These are phyloP conservation scores for Aphrocallistes beatrix DNA, from an alignment of 37 sponge, comb jelly and placozoan species.

Conservation along the genomic window DNA sequence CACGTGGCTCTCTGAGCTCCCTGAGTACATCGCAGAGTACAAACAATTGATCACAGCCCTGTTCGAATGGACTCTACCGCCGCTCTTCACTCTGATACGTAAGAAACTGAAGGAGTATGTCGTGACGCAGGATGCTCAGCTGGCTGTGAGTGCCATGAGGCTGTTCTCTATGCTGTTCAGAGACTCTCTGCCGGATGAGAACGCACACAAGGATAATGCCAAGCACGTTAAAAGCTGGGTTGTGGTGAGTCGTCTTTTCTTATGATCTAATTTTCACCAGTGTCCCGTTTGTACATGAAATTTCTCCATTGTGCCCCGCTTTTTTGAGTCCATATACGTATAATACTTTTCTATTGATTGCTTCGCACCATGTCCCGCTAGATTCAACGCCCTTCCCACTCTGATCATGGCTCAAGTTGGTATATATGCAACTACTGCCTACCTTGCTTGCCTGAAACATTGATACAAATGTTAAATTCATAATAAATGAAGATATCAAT, in stretches of 20 bases:
- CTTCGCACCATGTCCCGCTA: no score
- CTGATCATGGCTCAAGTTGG: no score
- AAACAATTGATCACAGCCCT: constrained; percentile 36
- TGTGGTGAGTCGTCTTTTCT: constrained; percentile 13
- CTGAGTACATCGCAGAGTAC: constrained; percentile 21
- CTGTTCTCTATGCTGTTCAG: constrained; percentile 65
- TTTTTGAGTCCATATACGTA: neutral
- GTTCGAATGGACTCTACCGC: constrained; percentile 66
- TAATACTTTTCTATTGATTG: neutral
- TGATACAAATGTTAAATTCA: no score
- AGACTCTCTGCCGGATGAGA: constrained; percentile 46
- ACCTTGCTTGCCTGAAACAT: no score
- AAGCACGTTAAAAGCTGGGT: constrained; percentile 63
- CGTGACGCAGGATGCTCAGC: neutral
- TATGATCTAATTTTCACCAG: no score
- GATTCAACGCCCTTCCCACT: no score
- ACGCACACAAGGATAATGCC: constrained; percentile 45
- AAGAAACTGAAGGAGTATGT: constrained; percentile 47
- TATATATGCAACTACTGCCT: no score
- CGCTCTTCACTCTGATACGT: constrained; percentile 45
- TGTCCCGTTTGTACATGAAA: no score
- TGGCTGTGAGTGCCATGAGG: neutral
- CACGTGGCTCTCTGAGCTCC: constrained; percentile 50
- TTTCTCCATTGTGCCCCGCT: no score
- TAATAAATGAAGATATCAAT: no score